Evolutionary conservation across 1,140 invertebrate species (phyloP), one percentile per base, ranked within the genome.

Genomic region (Solenopsis invicta): DNA sequence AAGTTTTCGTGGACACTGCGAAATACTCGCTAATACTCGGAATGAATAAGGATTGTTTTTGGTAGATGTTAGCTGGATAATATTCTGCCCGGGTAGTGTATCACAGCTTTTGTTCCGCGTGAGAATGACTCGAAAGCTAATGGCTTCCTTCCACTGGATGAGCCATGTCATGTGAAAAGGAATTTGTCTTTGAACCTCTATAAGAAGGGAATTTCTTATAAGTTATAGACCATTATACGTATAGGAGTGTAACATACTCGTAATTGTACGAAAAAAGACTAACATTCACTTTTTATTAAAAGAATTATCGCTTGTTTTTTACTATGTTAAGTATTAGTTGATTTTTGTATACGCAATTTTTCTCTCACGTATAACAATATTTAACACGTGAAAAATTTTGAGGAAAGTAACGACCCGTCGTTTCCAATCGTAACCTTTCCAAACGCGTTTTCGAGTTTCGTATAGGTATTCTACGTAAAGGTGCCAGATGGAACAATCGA

Each of bases 401-500:
- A 66, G 29, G 29, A 37, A 37, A n/a, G 18, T 41, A 66, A 66
- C 29, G 18, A 41, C 1, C 21, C 10, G 9, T 37, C 13, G 29
- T 29, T 29, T 29, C 29, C 29, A 29, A 29, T 2, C 29, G 34
- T 13, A 64, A 64, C 29, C 16, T 62, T 34, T 59, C 34, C 59
- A 4, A 29, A 24, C 10, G 34, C 13, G 21, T 21, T 54, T 75
- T 59, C 8, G 13, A 75, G 13, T n/a, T 24, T 9, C 9, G 8
- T 34, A 24, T 3, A 0, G 5, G 0, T 12, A 34, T 56, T 74
- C 34, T 37, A n/a, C n/a, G 9, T 18, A 37, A 74, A 74, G 16
- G 18, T n/a, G 29, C 48, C 34, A 66, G 34, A 87, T 74, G 76
- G 66, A 69, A 88, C 87, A 66, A 71, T 82, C 64, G 59, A 61